Conservation (phyloP, 2,113 vertebrate genomes). For the Heptranchias perlo region DNA sequence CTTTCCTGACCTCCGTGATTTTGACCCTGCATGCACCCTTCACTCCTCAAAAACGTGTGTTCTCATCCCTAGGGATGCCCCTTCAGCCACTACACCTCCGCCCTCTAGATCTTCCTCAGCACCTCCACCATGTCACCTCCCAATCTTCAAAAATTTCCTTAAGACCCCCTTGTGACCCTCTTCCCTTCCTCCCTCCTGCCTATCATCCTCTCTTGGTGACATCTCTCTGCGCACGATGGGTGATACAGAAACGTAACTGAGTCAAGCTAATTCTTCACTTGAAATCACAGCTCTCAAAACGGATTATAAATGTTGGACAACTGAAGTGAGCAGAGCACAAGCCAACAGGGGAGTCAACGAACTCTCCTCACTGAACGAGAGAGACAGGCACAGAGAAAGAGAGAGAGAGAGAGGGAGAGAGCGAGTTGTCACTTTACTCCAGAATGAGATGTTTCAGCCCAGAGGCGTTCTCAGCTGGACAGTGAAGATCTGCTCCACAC, state of each 20-base stretch:
- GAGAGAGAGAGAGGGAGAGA: too few relatives aligned
- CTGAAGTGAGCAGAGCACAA: neutral
- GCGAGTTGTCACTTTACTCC: too few relatives aligned
- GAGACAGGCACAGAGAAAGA: too few relatives aligned
- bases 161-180: neutral
- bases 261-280: too few relatives aligned
- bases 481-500: neutral
- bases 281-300: too few relatives aligned
- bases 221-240: too few relatives aligned
- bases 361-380: neutral
- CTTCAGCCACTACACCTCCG: neutral
- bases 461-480: too few relatives aligned
- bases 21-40: neutral
- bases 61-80: neutral
- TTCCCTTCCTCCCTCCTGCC: too few relatives aligned
- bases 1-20: neutral
- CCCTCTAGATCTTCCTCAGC: neutral
- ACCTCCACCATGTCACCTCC: neutral
- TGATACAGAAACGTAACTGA: too few relatives aligned
- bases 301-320: too few relatives aligned
- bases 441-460: too few relatives aligned
- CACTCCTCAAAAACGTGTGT: neutral
- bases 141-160: neutral
- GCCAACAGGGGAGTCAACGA: neutral
- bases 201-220: too few relatives aligned